Evolutionary conservation across 2,888 invertebrate species (phyloP), one percentile per base, ranked within the genome.

Genomic region (Geotrupes spiniger): DNA sequence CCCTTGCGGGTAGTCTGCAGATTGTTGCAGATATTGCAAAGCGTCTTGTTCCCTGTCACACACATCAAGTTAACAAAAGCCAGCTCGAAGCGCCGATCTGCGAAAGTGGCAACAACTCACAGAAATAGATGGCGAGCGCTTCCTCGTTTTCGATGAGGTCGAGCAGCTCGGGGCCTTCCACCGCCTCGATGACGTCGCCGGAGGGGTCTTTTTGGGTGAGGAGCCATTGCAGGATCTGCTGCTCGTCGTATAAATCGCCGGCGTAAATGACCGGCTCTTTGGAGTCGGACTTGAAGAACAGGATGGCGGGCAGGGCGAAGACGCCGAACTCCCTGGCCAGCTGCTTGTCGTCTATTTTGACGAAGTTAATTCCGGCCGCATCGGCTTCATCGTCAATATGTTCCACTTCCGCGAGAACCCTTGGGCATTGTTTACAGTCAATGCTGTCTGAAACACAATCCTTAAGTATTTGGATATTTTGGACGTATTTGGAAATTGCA

Each of bases 331-430:
- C 87, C 65, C 91, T 92, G 9, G 92, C 88, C 81, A 94, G 80
- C 60, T 86, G 82, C 59, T 86, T 85, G 65, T 94, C 92, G 60
- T 94, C 91, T 60, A 94, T 88, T 72, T 94, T 92, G 2, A 94
- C 91, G 62, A 94, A 93, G 67, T 93, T 92, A 53, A 94, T 93
- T 4, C 92, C 92, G 2, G 89, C 89, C 11, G 84, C 80, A 66
- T 93, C 92, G 0, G 92, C 93, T 59, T 94, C 94, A 65, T 94
- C 94, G 64, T 94, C 94, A 60, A 94, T 94, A 70, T 92, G 92
- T 66, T 93, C 93, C 57, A 93, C 87, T 72, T 92, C 92, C 27
- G 83, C 79, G 59, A 93, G 77, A 16, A 93, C 93, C 68, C 87
- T 82, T 59, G 89, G 89, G 70, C 93, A 94, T 74, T 93, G 93